Base-by-base conservation (phyloP, 2,113 vertebrate species). In the Electrona antarctica region DNA sequence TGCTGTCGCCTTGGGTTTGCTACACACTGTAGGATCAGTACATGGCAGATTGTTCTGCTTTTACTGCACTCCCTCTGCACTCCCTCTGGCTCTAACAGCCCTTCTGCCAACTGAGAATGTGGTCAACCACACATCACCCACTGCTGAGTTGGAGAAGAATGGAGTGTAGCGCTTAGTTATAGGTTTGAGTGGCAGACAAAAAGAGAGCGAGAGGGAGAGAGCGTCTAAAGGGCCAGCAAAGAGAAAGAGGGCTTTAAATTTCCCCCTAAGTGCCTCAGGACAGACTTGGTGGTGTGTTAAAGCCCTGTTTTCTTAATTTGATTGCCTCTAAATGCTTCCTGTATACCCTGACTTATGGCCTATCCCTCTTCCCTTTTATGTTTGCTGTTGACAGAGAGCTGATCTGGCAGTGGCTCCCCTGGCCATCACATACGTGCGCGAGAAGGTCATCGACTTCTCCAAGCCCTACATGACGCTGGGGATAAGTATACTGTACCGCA, bases 401-500 rank as follows among this genome's bases (percentile, higher is more conserved):
- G 97, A 99, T 89, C 96, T 99, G 93, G 97, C 97, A 84, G 97
- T 99, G 92, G 97, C 97, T 71, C 97, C 97, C 8, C 88, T 99
- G 91, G 95, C 97, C 91, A 99, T 99, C 94, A 98, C 97, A 74
- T 98, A 98, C 77, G 95, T 95, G 79, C 95, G 97, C 59, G 97
- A 99, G 95, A 98, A 98, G 93, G 97, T 98, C 93, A 98, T 99
- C 92, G 97, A 99, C 94, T 99, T 99, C 91, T 98, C 97, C 92
- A 98, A 99, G 93, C 97, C 97, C 60, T 99, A 98, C 95, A 98
- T 99, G 97, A 99, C 96, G 89, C 95, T 99, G 93, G 97, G 97
- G 95, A 99, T 99, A 97, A 98, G 97, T 98, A 99, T 99, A 94
- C 95, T 99, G 93, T 99, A 98, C 96, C 97, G 95, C 94, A 99